These are phyloP conservation scores for Phyllostomus discolor DNA, from an alignment of 2,113 vertebrate genomes.

Conservation along the genomic window DNA sequence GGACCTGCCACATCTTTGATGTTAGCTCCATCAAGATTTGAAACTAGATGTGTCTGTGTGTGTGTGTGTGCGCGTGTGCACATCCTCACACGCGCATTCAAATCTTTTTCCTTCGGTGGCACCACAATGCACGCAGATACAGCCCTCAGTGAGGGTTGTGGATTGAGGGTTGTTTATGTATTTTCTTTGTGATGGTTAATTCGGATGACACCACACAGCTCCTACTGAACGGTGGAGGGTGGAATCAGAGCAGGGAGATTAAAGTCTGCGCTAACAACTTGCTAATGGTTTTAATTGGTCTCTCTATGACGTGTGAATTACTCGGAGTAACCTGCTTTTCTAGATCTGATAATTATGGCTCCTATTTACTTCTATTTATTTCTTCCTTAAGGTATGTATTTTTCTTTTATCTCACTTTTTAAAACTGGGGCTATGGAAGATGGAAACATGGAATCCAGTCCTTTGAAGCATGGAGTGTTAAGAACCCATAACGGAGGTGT, in stretches of 20 bases:
- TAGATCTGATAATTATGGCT: not conserved
- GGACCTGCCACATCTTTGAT: not conserved
- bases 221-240: not conserved
- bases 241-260: not conserved
- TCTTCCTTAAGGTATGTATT: not conserved
- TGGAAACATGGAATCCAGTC: not conserved
- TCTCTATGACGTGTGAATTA: constrained; percentile 44
- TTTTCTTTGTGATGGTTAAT: not conserved
- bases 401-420: constrained; percentile 51
- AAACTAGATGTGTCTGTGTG: not conserved
- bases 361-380: not conserved
- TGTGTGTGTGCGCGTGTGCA: not conserved
- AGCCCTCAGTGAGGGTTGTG: not conserved
- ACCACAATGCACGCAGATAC: not conserved
- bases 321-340: constrained; percentile 19
- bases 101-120: not conserved
- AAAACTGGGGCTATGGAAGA: not conserved
- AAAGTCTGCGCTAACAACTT: constrained; percentile 25
- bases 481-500: not conserved
- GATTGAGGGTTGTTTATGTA: not conserved
- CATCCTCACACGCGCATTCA: not conserved
- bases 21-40: not conserved
- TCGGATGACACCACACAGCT: not conserved
- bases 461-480: not conserved
- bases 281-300: constrained; percentile 47